phyloP scores from a whole-genome alignment of 1,140 invertebrate species.

The Penaeus indicus region DNA sequence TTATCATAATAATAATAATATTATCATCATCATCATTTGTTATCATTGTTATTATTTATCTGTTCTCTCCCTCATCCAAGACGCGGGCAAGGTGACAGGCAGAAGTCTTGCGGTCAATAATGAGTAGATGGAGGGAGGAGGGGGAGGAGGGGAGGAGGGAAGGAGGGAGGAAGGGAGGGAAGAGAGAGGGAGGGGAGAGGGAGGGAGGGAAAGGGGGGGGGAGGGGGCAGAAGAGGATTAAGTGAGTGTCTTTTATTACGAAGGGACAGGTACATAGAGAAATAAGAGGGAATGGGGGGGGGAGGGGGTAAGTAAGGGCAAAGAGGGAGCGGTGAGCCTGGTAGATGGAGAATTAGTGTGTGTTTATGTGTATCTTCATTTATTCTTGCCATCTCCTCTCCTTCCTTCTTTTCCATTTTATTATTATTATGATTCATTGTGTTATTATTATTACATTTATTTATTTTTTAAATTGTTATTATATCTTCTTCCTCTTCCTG shows the following conservation, averaged over 20 bases:
- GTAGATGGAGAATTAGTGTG: neutral
- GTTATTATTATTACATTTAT: too few relatives aligned
- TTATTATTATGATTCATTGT: too few relatives aligned
- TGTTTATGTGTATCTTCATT: too few relatives aligned
- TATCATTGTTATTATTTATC: too few relatives aligned
- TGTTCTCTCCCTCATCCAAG: neutral
- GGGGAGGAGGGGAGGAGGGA: neutral
- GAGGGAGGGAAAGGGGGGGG: too few relatives aligned
- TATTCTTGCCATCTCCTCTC: too few relatives aligned
- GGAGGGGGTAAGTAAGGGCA: neutral
- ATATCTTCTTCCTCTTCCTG: too few relatives aligned
- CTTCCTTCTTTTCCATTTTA: too few relatives aligned
- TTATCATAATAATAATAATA: too few relatives aligned
- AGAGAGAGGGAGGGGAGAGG: neutral
- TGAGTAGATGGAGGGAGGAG: slow-evolving; percentile 37
- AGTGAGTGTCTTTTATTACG: neutral
- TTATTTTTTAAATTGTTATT: too few relatives aligned
- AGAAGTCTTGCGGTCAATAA: slow-evolving; percentile 39
- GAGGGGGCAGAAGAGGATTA: neutral
- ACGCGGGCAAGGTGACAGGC: slow-evolving; percentile 20
- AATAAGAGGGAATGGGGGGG: neutral
- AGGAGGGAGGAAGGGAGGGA: neutral
- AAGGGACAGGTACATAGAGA: neutral
- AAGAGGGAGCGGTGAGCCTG: neutral
- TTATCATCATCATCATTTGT: too few relatives aligned